Base-by-base conservation (phyloP, 2,888 invertebrate genomes). In the Dugesia japonica region DNA sequence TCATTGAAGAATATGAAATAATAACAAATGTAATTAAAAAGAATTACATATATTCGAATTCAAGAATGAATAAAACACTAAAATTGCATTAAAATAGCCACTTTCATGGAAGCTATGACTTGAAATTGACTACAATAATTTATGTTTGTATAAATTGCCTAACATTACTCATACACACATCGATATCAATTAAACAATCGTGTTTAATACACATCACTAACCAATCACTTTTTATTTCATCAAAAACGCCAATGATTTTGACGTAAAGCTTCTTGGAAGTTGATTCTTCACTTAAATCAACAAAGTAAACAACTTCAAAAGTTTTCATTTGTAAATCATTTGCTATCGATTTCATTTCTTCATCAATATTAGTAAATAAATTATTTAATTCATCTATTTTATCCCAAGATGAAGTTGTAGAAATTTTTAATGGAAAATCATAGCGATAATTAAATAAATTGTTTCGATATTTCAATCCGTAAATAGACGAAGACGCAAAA, bases 401-500 rank as follows among this genome's bases (percentile, higher is more conserved):
- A 13, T 56, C 56, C 20, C n/a, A n/a, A 9, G 38, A 38, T 38
- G 17, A 38, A 38, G 13, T 17, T n/a, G n/a, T 56, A 56, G 4
- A 20, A n/a, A 56, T 13, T n/a, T 56, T 56, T 23, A 56, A 23
- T 56, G 56, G 56, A n/a, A 56, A 56, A 56, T 56, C 56, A 56
- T 20, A 20, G 4, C 56, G 56, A 20, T 20, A 56, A 56, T 56
- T 56, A 20, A 9, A n/a, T 56, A 20, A 4, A 56, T n/a, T 56
- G 17, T 56, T 56, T 23, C 56, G 4, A n/a, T 56, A 56, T 56
- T 56, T 56, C 4, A 56, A n/a, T 23, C 56, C 56, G n/a, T 56
- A 56, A 56, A 56, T 56, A n/a, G 56, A n/a, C 56, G 56, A 56
- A n/a, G 56, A 56, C 23, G 56, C n/a, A n/a, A 56, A n/a, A 56